Conservation (phyloP, 2,888 invertebrate species). For the Tinea semifulvella region DNA sequence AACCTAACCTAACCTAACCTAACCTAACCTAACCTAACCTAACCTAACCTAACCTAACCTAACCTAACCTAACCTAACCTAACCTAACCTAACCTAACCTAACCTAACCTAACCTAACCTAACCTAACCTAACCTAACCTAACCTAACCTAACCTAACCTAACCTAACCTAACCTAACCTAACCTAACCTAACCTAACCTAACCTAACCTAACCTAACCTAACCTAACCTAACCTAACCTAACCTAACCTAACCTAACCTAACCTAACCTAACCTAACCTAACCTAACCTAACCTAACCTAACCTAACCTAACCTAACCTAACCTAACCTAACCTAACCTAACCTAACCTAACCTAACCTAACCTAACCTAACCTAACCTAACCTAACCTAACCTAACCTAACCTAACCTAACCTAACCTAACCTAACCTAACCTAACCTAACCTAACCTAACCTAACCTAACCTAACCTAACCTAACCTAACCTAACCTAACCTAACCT, state of each 20-base stretch:
- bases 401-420: slow-evolving; percentile 12
- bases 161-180: slow-evolving; percentile 15
- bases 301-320: slow-evolving; percentile 15
- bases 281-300: slow-evolving; percentile 19
- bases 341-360: slow-evolving; percentile 15
- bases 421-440: background rate
- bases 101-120: too few relatives aligned
- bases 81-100: too few relatives aligned
- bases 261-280: slow-evolving; percentile 19
- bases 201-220: slow-evolving; percentile 16
- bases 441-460: background rate
- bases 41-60: too few relatives aligned
- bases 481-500: slow-evolving; percentile 1
- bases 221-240: slow-evolving; percentile 16
- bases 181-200: slow-evolving; percentile 13
- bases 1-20: too few relatives aligned
- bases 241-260: slow-evolving; percentile 18
- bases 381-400: slow-evolving; percentile 15
- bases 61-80: too few relatives aligned
- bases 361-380: slow-evolving; percentile 15
- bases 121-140: too few relatives aligned
- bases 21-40: too few relatives aligned
- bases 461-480: background rate
- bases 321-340: slow-evolving; percentile 14
- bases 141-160: too few relatives aligned